Conservation (phyloP, 2,888 invertebrate genomes). For the Parnassius mnemosyne region DNA sequence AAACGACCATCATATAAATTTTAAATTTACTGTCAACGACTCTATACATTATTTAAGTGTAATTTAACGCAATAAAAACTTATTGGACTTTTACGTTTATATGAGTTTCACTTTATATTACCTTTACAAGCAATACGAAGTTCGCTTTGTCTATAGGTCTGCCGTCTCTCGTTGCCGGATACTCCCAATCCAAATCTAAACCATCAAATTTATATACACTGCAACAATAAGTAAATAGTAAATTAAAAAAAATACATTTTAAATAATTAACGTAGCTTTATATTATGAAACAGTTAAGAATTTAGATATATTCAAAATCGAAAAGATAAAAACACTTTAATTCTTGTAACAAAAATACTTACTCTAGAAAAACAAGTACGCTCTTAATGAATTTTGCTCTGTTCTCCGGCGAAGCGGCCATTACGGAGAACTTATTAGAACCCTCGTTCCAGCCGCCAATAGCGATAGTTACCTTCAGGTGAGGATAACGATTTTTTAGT, state of each 20-base stretch:
- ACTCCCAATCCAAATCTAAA: slow-evolving; percentile 92
- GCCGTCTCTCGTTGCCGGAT: slow-evolving; percentile 89
- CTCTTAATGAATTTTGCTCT: slow-evolving; percentile 86
- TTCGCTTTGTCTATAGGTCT: slow-evolving; percentile 86
- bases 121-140: slow-evolving; percentile 88
- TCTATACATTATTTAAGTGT: too few species aligned
- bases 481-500: slow-evolving; percentile 84
- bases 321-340: too few species aligned
- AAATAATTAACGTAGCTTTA: too few species aligned
- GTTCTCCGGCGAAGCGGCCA: slow-evolving; percentile 82
- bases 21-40: too few species aligned
- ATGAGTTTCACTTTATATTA: slow-evolving; percentile 42
- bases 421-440: slow-evolving; percentile 82
- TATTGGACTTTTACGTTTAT: too few species aligned
- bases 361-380: slow-evolving; percentile 85
- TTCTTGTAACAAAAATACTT: slow-evolving; percentile 29
- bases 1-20: too few species aligned
- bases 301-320: too few species aligned
- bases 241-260: too few species aligned
- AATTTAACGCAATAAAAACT: too few species aligned
- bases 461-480: slow-evolving; percentile 87
- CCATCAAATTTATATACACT: slow-evolving; percentile 88
- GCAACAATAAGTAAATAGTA: slow-evolving; percentile 38
- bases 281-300: too few species aligned
- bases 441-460: slow-evolving; percentile 97